Base-by-base conservation (phyloP, 1,140 invertebrate species). In the Eufriesea mexicana region DNA sequence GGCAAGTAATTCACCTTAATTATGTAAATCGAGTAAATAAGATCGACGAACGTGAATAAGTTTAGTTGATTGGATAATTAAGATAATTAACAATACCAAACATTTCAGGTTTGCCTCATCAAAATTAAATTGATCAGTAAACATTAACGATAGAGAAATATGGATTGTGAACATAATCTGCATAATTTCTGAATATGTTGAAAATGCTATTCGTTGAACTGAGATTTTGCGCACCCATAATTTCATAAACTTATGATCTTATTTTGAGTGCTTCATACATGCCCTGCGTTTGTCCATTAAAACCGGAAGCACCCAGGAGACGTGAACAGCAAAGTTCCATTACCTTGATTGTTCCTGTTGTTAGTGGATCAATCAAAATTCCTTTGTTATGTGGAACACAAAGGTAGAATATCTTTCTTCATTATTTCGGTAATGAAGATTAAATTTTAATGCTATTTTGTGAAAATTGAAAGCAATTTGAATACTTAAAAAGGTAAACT, bases 301-400 rank as follows among this genome's bases (percentile, higher is more conserved):
- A 23, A 14, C 0, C 5, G n/a, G 42, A 28, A n/a, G 20, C 28
- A 45, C 2, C 75, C 35, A 18, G 75, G 18, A 25, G 47, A 35
- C 16, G 45, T 49, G 75, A 25, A 77, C 23, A 42, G 42, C 62
- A 25, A 25, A 67, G 28, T 42, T 78, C 62, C 51, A 78, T 67
- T 68, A 77, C 25, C 35, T 45, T 7, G 28, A 51, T 47, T 35
- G 23, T 45, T 77, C 8, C 8, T 20, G 42, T 57, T 57, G n/a
- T 47, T 78, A 54, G 16, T 23, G n/a, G 6, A 28, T 23, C 42
- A 18, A 78, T 78, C 62, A 55, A 64, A 59, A 25, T 45, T 66
- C 16, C 25, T 66, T 20, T 64, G 23, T 68, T 68, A n/a, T 23
- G n/a, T 2, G 6, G 18, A 5, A 51, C 5, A 10, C n/a, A 10